Percentiles rank a stretch among this genome's conserved stretches.
These are phyloP conservation scores for Sebastes umbrosus DNA, from an alignment of 2,797 vertebrate genomes.

Conservation along the genomic window DNA sequence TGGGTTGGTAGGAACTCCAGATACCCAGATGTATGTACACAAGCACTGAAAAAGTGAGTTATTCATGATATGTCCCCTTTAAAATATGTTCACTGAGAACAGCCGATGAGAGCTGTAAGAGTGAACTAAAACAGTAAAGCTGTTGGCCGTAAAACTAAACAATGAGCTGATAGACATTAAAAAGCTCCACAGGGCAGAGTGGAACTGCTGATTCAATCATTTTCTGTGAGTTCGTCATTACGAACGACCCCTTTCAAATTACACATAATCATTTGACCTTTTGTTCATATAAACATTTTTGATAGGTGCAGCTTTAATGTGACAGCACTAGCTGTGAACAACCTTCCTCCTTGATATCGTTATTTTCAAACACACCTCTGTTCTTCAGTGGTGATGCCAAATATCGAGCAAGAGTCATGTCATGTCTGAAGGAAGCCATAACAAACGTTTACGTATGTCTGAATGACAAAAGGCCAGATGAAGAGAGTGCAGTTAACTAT, in stretches of 20 bases:
- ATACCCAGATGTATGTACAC: no score
- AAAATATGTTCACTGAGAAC: neutral
- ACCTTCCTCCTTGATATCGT: neutral
- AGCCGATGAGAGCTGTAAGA: neutral
- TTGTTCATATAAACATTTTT: neutral
- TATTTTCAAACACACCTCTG: neutral
- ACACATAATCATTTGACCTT: neutral
- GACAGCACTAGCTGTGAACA: neutral
- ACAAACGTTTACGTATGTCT: neutral
- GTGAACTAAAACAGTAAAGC: neutral
- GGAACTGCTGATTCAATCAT: neutral
- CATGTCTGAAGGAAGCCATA: neutral
- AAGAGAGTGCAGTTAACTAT: neutral
- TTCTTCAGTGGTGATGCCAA: neutral
- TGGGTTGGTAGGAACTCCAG: no score
- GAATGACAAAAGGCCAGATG: neutral
- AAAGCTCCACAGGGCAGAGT: neutral
- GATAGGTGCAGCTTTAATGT: neutral
- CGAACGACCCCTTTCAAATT: neutral
- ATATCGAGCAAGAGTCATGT: neutral
- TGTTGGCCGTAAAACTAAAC: no score
- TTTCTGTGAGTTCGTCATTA: neutral
- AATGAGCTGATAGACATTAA: neutral
- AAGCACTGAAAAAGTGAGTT: no score
- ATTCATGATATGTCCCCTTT: no score